Base-by-base conservation (phyloP, 1,140 invertebrate genomes). In the Zophobas morio region DNA sequence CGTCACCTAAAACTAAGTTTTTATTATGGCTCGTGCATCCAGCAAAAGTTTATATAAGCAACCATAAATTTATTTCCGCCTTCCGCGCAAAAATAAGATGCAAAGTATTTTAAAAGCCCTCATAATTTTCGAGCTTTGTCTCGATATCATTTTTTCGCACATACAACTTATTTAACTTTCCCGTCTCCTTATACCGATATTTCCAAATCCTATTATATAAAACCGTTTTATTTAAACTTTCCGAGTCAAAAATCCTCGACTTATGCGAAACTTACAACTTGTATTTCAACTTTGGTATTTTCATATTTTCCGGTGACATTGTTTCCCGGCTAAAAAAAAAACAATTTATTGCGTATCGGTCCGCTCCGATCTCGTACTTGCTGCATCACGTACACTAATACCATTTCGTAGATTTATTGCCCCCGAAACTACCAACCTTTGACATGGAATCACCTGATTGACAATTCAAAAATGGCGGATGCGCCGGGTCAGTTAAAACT, bases 211-310 rank as follows among this genome's bases (percentile, higher is more conserved):
- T 75, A 75, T 75, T 75, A 75, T 63, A 75, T 37, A 66, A 66
- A 75, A 75, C 53, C 74, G 74, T 66, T 75, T 75, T 75, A 75
- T 63, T 75, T 75, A 66, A 75, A 75, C 46, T 60, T 75, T 66
- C 57, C 73, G 36, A 75, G 35, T 75, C 40, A 63, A 60, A 75
- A 57, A 75, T 47, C 56, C 56, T 54, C 47, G 36, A 75, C 51
- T 74, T 46, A 57, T 54, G 51, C 47, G 6, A 75, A 75, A 75
- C 56, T 75, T 75, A 75, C 57, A 75, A 63, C 33, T 60, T 63
- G 47, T 75, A 66, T 42, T 75, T 75, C 54, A 66, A 75, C 57
- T 57, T 66, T 49, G 36, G 51, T 63, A 75, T 75, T 75, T 75
- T 56, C 39, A 42, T 47, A 73, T 63, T 37, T 74, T 39, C 39